Evolutionary conservation across 1,140 invertebrate species (phyloP).

Genomic region (Neodiprion pinetum): DNA sequence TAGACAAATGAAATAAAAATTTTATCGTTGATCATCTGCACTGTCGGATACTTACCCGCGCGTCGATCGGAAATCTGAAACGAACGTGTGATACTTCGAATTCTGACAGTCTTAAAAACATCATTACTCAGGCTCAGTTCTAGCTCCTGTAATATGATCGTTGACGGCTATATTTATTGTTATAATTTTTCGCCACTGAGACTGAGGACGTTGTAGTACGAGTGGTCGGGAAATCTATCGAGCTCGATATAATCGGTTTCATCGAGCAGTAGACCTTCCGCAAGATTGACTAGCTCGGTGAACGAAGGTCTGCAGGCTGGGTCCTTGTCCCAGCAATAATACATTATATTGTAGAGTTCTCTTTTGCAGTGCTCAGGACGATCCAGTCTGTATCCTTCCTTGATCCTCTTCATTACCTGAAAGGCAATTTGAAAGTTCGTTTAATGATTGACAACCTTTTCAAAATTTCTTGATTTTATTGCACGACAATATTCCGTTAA

Average conservation of each 20-base stretch:
- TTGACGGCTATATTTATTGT: neutral
- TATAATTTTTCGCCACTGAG: constrained; percentile 82
- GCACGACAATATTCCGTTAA: too few relatives aligned
- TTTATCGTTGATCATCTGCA: too few relatives aligned
- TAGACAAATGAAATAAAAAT: too few relatives aligned
- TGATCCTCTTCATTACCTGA: constrained; percentile 67
- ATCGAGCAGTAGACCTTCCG: constrained; percentile 83
- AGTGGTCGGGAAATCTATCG: constrained; percentile 91
- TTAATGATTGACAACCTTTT: too few relatives aligned
- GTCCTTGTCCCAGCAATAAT: constrained; percentile 90
- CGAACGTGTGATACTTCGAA: too few relatives aligned
- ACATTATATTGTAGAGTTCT: constrained; percentile 93
- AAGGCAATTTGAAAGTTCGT: constrained; percentile 18
- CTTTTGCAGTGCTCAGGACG: constrained; percentile 89
- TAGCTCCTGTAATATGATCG: too few relatives aligned
- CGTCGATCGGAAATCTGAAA: too few relatives aligned
- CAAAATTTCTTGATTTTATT: too few relatives aligned
- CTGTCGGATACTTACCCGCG: too few relatives aligned
- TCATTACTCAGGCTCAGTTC: too few relatives aligned
- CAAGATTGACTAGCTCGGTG: constrained; percentile 76
- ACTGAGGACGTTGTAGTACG: constrained; percentile 90
- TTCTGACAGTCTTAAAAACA: too few relatives aligned
- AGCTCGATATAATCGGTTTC: constrained; percentile 94
- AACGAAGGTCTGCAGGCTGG: constrained; percentile 80
- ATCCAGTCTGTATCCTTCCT: constrained; percentile 84